Percentiles rank a stretch among this genome's conserved stretches.
Conservation (phyloP, 2,888 invertebrate genomes). For the Callinectes sapidus region DNA sequence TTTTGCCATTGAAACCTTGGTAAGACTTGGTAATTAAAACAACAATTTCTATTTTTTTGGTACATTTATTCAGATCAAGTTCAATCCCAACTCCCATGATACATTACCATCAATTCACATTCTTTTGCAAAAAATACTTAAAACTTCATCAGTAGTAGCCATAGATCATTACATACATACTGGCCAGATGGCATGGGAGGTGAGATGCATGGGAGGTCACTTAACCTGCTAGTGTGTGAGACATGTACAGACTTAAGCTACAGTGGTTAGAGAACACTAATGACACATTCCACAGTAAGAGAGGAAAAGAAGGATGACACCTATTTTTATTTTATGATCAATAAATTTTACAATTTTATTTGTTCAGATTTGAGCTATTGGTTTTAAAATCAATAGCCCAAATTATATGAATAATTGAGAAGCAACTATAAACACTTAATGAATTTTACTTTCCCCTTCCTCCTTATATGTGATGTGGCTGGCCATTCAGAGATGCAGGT, state of each 20-base stretch:
- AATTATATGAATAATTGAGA: slow-evolving; percentile 25
- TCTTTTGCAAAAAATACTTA: slow-evolving; percentile 24
- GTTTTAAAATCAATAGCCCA: slow-evolving; percentile 20
- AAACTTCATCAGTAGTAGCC: slow-evolving; percentile 35
- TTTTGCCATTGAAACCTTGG: background rate
- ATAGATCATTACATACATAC: slow-evolving; percentile 36
- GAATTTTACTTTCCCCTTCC: background rate
- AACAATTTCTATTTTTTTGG: slow-evolving; percentile 62
- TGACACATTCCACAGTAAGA: slow-evolving; percentile 51
- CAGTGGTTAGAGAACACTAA: slow-evolving; percentile 69
- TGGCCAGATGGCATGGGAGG: slow-evolving; percentile 55
- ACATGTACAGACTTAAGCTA: slow-evolving; percentile 68
- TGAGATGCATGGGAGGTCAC: slow-evolving; percentile 61
- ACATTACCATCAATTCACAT: slow-evolving; percentile 31
- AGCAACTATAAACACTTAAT: slow-evolving; percentile 15
- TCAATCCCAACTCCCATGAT: slow-evolving; percentile 56
- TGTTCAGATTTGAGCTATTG: background rate
- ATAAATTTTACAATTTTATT: background rate
- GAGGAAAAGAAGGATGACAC: slow-evolving; percentile 40
- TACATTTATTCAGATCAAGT: slow-evolving; percentile 70
- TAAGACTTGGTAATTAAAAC: slow-evolving; percentile 30
- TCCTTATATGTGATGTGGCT: slow-evolving; percentile 38
- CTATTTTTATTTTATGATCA: slow-evolving; percentile 29
- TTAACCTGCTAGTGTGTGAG: slow-evolving; percentile 69
- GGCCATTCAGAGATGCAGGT: slow-evolving; percentile 27